Base-by-base conservation (phyloP, 2,797 vertebrate species). In the Ficedula albicollis region DNA sequence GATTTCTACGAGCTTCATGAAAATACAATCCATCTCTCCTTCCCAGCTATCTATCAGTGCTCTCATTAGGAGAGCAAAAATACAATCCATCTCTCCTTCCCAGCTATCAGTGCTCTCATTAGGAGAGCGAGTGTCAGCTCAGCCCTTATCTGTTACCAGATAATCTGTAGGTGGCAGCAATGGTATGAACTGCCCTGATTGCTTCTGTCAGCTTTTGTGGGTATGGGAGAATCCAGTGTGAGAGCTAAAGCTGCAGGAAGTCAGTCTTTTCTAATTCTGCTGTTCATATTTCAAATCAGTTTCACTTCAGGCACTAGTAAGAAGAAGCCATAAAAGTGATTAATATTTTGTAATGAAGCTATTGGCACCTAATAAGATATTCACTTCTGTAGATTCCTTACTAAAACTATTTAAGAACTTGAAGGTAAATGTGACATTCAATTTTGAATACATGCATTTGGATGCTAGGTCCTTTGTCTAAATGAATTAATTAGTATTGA, bases 331-430 rank as follows among this genome's bases (percentile, higher is more conserved):
- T 90, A 87, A 93, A 90, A 44, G 55, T 95, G 93, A 96, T 95
- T 89, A 88, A 96, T 93, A 59, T 63, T 95, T 94, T 70, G 82
- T 97, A 96, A 97, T 95, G 86, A 96, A 92, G 82, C 69, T 93
- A 81, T 78, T 90, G 87, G 92, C 86, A 95, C 95, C 89, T 95
- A 94, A 87, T 85, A 96, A 96, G 73, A 67, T 91, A 84, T 63
- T 90, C 72, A 87, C 67, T 96, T 91, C 74, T 80, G 39, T 44
- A 73, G 85, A 51, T 63, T 59, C 83, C 56, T 95, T 84, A 90
- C 51, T 91, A 67, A 97, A 94, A 96, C 79, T 92, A 87, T 80
- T 96, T 90, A 83, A 89, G 64, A 74, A 90, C 77, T 83, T 92
- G 39, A 63, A 93, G 77, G 72, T 62, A 94, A 73, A 85, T 72